Base-by-base conservation (phyloP, 2,797 vertebrate genomes). In the Buceros bicornis region DNA sequence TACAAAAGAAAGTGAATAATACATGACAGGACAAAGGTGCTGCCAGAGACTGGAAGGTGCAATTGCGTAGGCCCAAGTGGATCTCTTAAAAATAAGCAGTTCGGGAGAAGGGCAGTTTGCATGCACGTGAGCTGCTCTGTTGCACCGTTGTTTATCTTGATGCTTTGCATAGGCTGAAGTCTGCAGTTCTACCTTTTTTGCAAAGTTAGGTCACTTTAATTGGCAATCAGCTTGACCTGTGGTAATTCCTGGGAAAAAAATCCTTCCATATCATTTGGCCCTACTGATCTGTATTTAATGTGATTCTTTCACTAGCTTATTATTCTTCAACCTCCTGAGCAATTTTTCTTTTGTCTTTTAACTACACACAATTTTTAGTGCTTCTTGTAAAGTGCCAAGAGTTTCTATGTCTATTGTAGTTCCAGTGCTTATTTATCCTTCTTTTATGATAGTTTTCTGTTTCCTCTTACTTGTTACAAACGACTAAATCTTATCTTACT, bases 261-360 rank as follows among this genome's bases (percentile, higher is more conserved):
- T 26, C 12, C 42, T 21, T 71, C 11, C 53, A 4, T 77, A 22
- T 90, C n/a, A 64, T 79, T 53, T 62, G 47, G 31, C 43, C 56
- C 10, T 62, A 11, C 54, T 82, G 83, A 73, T 70, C 48, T 70
- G 7, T 87, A 58, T 82, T 94, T 92, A 84, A 54, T 87, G 56
- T 89, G 78, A 72, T 90, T 83, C 61, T 90, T 92, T 86, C n/a
- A 35, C 37, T 78, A 19, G 64, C 43, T 94, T 89, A 33, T 78
- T 91, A 64, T 77, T 62, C 43, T 82, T 90, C 74, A 89, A 45
- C 51, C 37, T 92, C 48, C 29, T 35, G 7, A 80, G 61, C 54
- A 76, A 5, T 76, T 84, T 94, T 80, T 89, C 51, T 25, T 79
- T 69, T 2, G 7, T 81, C 33, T 94, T 81, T 62, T 90, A 90